Percentiles rank a stretch among this genome's conserved stretches.
Conservation (phyloP, 2,888 invertebrate genomes). For the Zaprionus bogoriensis region DNA sequence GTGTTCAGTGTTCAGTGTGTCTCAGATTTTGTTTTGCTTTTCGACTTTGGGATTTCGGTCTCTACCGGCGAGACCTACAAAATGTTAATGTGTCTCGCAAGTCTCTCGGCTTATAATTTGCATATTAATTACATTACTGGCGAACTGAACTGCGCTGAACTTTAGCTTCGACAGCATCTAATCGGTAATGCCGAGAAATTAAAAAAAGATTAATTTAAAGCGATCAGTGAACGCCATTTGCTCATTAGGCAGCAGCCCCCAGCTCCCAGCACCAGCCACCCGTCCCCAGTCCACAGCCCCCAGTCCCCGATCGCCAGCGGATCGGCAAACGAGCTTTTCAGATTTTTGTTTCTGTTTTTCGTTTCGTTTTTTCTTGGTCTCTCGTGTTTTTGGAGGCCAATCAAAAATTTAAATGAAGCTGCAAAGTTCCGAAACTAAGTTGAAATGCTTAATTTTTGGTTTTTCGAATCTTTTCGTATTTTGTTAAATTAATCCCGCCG, state of each 20-base stretch:
- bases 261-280: neutral
- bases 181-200: constrained; percentile 75
- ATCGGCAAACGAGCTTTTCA: constrained; percentile 66
- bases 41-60: constrained; percentile 14
- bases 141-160: constrained; percentile 68
- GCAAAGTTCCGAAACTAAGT: constrained; percentile 72
- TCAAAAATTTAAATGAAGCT: constrained; percentile 79
- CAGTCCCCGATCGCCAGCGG: constrained; percentile 26
- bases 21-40: constrained; percentile 18
- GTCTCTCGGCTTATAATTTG: constrained; percentile 60
- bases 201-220: constrained; percentile 78
- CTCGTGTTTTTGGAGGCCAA: constrained; percentile 63
- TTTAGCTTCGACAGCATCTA: constrained; percentile 73
- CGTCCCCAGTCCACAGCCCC: neutral
- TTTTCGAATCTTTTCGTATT: constrained; percentile 32
- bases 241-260: constrained; percentile 61
- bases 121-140: constrained; percentile 74
- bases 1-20: too few relatives aligned
- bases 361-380: constrained; percentile 15
- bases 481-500: constrained; percentile 65
- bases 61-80: constrained; percentile 25
- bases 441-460: constrained; percentile 49
- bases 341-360: constrained; percentile 22
- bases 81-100: constrained; percentile 59
- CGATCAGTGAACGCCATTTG: constrained; percentile 78